Conservation (phyloP, 92 coral and sea anemone genomes). For the Heteractis magnifica region DNA sequence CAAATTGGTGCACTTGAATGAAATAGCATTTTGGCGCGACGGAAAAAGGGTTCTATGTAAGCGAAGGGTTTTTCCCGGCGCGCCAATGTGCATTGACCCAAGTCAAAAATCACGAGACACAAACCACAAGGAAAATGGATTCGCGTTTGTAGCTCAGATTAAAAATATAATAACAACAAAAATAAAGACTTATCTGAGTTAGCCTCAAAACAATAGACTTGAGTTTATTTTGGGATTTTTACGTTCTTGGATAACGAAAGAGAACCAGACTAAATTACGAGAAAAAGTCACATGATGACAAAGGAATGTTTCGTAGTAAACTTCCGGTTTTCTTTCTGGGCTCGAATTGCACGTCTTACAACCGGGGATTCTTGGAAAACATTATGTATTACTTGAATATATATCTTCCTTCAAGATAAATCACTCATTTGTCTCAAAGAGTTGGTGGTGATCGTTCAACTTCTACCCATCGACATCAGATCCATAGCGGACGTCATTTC, state of each 20-base stretch:
- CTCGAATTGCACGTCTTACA: not conserved
- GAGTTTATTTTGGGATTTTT: slow-evolving; percentile 11
- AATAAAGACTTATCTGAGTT: not conserved
- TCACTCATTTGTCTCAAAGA: not conserved
- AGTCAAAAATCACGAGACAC: not conserved
- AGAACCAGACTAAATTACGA: not conserved
- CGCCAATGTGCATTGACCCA: not conserved
- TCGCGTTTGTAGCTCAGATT: not conserved
- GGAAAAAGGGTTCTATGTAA: not conserved
- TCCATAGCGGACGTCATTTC: not conserved
- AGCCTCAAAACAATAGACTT: not conserved
- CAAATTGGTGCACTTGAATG: too few relatives aligned
- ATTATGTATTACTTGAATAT: not conserved
- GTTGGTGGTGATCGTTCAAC: not conserved
- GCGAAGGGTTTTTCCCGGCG: not conserved
- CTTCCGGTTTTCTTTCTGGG: slow-evolving; percentile 2
- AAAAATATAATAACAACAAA: not conserved
- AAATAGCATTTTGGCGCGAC: not conserved
- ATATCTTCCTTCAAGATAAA: not conserved
- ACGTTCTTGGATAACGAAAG: not conserved
- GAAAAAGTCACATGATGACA: slow-evolving; percentile 4
- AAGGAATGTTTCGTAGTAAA: not conserved
- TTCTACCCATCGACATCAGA: not conserved
- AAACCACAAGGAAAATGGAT: not conserved
- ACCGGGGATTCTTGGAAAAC: slow-evolving; percentile 26